Evolutionary conservation across 2,888 invertebrate genomes (phyloP).

Genomic region (Liopterus haemorrhoidalis): DNA sequence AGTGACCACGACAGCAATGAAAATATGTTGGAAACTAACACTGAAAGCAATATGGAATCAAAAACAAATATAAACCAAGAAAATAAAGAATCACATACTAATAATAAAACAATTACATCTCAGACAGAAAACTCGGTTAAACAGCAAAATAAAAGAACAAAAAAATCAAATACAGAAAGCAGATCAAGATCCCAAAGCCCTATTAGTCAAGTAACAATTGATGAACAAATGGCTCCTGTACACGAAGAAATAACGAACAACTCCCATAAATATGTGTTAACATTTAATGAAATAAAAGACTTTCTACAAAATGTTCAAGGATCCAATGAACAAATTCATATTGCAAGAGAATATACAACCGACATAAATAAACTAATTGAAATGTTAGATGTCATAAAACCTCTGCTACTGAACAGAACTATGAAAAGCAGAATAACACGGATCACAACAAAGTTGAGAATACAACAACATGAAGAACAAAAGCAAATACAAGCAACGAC

Average conservation of each 20-base stretch:
- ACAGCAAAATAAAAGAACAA: not conserved
- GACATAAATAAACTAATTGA: constrained; percentile 4
- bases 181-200: constrained; percentile 2
- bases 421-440: constrained; percentile 7
- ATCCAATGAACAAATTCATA: constrained; percentile 5
- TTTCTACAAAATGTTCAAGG: constrained; percentile 8
- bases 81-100: no score
- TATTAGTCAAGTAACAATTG: constrained; percentile 3
- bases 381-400: constrained; percentile 1
- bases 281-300: constrained; percentile 7
- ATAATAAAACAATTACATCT: not conserved
- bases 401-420: constrained; percentile 1
- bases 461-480: constrained; percentile 1
- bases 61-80: no score
- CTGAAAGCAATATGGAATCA: no score
- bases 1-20: no score
- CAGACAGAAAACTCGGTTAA: constrained; percentile 4
- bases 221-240: constrained; percentile 1
- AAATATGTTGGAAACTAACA: no score
- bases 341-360: constrained; percentile 9
- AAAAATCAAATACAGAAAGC: not conserved
- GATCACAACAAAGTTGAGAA: constrained; percentile 5
- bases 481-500: constrained; percentile 4
- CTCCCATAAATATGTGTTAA: constrained; percentile 1
- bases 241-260: constrained; percentile 2